Base-by-base conservation (phyloP, 2,888 invertebrate species). In the Zygaena filipendulae region DNA sequence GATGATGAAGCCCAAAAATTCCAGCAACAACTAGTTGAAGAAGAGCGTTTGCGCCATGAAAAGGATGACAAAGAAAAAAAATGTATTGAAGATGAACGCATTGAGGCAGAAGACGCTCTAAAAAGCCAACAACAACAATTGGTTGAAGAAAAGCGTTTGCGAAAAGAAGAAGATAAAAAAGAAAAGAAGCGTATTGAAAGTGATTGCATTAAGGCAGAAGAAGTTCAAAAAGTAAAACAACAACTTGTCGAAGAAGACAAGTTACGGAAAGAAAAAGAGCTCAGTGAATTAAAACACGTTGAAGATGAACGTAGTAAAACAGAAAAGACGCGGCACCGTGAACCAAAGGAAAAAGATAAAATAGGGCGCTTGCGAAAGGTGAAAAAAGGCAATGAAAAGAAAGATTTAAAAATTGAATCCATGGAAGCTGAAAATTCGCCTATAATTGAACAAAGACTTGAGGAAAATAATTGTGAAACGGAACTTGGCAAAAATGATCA, bases 231-330 rank as follows among this genome's bases (percentile, higher is more conserved):
- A n/a, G n/a, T n/a, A n/a, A n/a, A n/a, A n/a, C n/a, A n/a, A n/a
- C n/a, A n/a, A n/a, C n/a, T n/a, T n/a, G n/a, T n/a, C n/a, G n/a
- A n/a, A n/a, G n/a, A n/a, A n/a, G n/a, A n/a, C n/a, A n/a, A 18
- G 3, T 11, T 34, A 10, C 22, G 23, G 25, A 40, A 40, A 34
- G 23, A 38, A 10, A 39, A 46, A 21, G 40, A 45, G 33, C 22
- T 12, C 7, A 3, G 12, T 11, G 25, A 26, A 25, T 38, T 32
- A 5, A 30, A 36, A 25, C 35, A 23, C 2, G 19, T 16, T 3
- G 25, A 31, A 5, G 28, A 32, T 25, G 26, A 35, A 11, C 18
- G 24, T 3, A 2, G 6, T 13, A 25, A 21, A 11, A 25, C 11
- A 13, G 6, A n/a, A n/a, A n/a, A n/a, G n/a, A n/a, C n/a, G n/a